These are phyloP conservation scores for Chionomys nivalis DNA, from an alignment of 2,113 vertebrate species.

Conservation along the genomic window DNA sequence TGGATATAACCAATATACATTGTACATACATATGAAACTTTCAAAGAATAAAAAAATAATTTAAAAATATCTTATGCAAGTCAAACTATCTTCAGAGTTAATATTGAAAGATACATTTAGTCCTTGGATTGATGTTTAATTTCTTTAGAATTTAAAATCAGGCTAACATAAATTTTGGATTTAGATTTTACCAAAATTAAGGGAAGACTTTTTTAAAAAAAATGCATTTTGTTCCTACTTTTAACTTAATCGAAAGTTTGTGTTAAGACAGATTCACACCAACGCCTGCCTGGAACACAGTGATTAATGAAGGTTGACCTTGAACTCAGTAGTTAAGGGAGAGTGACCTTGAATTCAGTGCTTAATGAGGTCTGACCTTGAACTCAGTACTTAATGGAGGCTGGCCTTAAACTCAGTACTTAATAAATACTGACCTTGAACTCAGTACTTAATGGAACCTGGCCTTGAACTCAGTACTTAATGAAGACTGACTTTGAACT, in stretches of 20 bases:
- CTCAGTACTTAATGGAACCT: not conserved
- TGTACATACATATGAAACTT: not conserved
- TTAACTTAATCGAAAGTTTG: not conserved
- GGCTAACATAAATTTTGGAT: conserved; percentile 27
- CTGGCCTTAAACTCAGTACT: not conserved
- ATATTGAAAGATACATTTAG: not conserved
- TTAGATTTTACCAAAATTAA: not conserved
- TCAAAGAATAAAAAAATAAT: not conserved
- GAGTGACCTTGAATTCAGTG: not conserved
- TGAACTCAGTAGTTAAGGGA: not conserved
- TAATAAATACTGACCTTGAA: not conserved
- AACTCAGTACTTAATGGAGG: not conserved
- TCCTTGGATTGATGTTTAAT: not conserved
- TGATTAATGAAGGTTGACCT: not conserved
- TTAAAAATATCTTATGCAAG: not conserved
- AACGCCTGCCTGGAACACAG: not conserved
- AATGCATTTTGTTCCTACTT: conserved; percentile 10
- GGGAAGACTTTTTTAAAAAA: not conserved
- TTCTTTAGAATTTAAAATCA: conserved; percentile 43
- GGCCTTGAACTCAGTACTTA: not conserved
- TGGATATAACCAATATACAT: not conserved
- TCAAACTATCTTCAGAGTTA: conserved; percentile 28
- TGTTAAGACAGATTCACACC: not conserved
- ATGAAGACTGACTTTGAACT: not conserved
- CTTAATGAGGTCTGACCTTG: not conserved